Conservation (phyloP, 2,113 vertebrate genomes). For the Elgaria multicarinata region DNA sequence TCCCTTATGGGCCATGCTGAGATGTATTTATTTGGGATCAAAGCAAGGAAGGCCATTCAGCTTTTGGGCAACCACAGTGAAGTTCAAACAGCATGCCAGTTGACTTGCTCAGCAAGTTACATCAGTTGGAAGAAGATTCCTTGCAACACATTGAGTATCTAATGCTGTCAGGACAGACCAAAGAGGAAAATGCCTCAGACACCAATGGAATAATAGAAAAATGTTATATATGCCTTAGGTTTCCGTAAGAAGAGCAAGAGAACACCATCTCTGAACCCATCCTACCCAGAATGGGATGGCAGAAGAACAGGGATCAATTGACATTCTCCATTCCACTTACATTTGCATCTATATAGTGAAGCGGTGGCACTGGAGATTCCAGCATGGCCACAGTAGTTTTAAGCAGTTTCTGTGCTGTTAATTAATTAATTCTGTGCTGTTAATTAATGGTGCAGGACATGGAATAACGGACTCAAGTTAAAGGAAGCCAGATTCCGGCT, state of each 20-base stretch:
- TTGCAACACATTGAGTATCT: neutral
- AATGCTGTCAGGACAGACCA: neutral
- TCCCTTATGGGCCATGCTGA: neutral
- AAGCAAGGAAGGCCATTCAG: neutral
- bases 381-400: neutral
- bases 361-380: neutral
- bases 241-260: rapidly evolving
- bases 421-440: no score
- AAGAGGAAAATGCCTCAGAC: rapidly evolving
- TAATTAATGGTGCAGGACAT: no score
- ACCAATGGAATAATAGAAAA: neutral
- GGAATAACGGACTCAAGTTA: no score
- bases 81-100: neutral
- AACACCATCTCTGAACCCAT: neutral
- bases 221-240: rapidly evolving
- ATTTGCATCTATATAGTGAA: neutral
- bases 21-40: rapidly evolving
- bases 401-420: no score
- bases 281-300: rapidly evolving
- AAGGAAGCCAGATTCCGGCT: no score
- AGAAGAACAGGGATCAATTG: rapidly evolving
- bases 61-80: neutral
- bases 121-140: neutral
- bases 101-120: rapidly evolving
- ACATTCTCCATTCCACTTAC: rapidly evolving